These are phyloP conservation scores for Alouatta caraya DNA, from an alignment of 2,797 vertebrate species.

Conservation along the genomic window DNA sequence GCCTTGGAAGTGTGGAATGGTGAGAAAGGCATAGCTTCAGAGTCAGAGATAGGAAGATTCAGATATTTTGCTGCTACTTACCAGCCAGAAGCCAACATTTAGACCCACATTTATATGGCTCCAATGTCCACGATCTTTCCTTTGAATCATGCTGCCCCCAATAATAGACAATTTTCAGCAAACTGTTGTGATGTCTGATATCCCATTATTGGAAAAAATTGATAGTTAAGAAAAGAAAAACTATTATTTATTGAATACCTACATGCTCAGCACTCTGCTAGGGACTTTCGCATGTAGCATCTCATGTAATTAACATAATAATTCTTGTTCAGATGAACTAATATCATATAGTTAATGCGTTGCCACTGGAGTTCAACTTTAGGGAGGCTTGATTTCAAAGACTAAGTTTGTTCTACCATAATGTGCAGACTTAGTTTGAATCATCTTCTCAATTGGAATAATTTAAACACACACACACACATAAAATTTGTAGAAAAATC, in stretches of 20 bases:
- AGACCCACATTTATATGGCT: not conserved
- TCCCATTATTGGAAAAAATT: not conserved
- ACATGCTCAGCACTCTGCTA: not conserved
- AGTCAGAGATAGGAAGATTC: not conserved
- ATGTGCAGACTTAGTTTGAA: not conserved
- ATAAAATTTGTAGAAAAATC: not conserved
- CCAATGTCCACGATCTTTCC: not conserved
- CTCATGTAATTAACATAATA: not conserved
- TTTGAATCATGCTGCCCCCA: not conserved
- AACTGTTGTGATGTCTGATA: not conserved
- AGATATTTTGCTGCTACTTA: not conserved
- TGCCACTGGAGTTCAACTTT: not conserved
- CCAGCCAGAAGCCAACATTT: not conserved
- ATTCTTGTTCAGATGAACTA: not conserved
- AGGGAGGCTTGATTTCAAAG: not conserved
- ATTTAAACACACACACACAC: not conserved
- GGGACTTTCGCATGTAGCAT: not conserved
- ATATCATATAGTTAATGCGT: not conserved
- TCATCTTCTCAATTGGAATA: not conserved
- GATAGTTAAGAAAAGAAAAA: not conserved
- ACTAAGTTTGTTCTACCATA: not conserved
- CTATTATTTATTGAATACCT: not conserved
- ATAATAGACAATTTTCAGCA: not conserved
- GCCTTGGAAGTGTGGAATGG: not conserved
- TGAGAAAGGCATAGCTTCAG: not conserved